Conservation (phyloP, 2,888 invertebrate genomes). For the Meghimatium bilineatum region DNA sequence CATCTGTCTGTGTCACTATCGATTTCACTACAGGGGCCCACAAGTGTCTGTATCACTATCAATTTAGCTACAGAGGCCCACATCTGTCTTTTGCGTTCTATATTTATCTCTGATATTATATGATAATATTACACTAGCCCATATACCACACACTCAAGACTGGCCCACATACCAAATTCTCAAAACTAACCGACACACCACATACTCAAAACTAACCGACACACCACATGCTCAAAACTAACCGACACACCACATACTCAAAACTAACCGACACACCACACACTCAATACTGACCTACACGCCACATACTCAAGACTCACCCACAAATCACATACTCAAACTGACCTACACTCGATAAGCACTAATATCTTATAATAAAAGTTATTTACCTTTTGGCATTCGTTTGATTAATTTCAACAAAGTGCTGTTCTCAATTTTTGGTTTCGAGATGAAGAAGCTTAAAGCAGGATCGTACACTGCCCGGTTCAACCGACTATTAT, state of each 20-base stretch:
- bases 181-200: neutral
- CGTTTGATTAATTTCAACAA: slow-evolving; percentile 55
- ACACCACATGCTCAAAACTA: neutral
- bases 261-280: neutral
- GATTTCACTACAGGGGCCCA: too few relatives aligned
- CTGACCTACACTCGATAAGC: neutral
- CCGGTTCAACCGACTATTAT: slow-evolving; percentile 13
- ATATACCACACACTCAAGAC: neutral
- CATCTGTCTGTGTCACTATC: too few relatives aligned
- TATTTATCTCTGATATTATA: too few relatives aligned
- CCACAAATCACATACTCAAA: neutral
- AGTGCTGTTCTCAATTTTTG: slow-evolving; percentile 54
- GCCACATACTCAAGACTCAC: neutral
- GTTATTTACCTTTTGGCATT: slow-evolving; percentile 61
- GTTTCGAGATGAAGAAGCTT: slow-evolving; percentile 29
- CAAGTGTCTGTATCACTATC: too few relatives aligned
- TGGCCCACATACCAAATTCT: neutral
- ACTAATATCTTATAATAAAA: too few relatives aligned
- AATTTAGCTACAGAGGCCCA: too few relatives aligned
- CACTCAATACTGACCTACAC: neutral
- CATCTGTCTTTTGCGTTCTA: too few relatives aligned
- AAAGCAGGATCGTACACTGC: slow-evolving; percentile 8
- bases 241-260: neutral
- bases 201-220: neutral
- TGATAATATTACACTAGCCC: too few relatives aligned